Base-by-base conservation (phyloP, 2,113 vertebrate species). In the Oreochromis spilurus region DNA sequence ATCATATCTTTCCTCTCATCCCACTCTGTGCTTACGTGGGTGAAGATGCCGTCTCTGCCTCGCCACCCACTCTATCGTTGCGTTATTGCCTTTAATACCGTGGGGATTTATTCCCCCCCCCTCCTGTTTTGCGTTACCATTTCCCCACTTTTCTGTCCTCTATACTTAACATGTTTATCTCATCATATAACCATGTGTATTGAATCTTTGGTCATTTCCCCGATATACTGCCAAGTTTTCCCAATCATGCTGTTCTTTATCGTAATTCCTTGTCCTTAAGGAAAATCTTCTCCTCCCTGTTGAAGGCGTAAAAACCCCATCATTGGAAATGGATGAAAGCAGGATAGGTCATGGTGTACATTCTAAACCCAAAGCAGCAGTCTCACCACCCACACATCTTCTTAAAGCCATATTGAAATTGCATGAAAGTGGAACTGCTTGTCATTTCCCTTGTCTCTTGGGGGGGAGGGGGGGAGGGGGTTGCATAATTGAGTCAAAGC, bases 241-340 rank as follows among this genome's bases (percentile, higher is more conserved):
- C 79, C 26, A 84, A 80, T 40, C 50, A 29, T 53, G 36, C 21
- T 57, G 24, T 88, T 88, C 45, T 43, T 77, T 17, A 50, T 52
- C 3, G 55, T 8, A 50, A 82, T 67, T 80, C 50, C 78, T 70
- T 65, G 40, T 83, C 88, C 83, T 72, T 31, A 50, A 84, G 80
- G 75, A 84, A 88, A 86, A 36, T 82, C 62, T 52, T 84, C 40
- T 10, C 60, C 31, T 89, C 67, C 57, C 55, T 83, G 85, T 86
- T 67, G 16, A 87, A 90, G 50, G 89, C 48, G 80, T 38, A 92
- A 89, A 88, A 85, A 13, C 60, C 26, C 80, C 65, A 79, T 92
- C 83, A 92, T 84, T 95, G 94, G 93, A 96, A 94, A 86, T 84
- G 34, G 94, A 95, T 96, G 92, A 95, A 95, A 95, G 94, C 92